These are phyloP conservation scores for Puffinus mauretanicus DNA, from an alignment of 2,113 vertebrate genomes.

Conservation along the genomic window DNA sequence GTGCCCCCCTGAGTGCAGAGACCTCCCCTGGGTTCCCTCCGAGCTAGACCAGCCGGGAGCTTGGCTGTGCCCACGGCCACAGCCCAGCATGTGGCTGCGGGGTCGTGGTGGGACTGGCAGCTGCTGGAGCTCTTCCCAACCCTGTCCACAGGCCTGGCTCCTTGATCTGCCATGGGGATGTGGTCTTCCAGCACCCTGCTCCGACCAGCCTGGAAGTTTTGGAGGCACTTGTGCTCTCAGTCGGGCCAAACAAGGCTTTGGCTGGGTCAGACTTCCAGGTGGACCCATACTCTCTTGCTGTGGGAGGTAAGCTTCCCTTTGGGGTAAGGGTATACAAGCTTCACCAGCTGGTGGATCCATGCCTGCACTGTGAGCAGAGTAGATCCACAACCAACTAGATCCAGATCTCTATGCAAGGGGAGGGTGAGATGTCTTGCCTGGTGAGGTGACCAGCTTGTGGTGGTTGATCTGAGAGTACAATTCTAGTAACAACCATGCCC, in stretches of 20 bases:
- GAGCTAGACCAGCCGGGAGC: not conserved
- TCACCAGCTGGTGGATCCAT: not conserved
- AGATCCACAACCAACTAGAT: not conserved
- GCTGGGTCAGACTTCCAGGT: slow-evolving; percentile 41
- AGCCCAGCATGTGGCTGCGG: not conserved
- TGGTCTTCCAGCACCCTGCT: slow-evolving; percentile 32
- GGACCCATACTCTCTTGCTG: not conserved
- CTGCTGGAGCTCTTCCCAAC: not conserved
- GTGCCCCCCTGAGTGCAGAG: not conserved
- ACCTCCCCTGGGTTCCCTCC: no score
- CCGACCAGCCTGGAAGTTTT: slow-evolving; percentile 22
- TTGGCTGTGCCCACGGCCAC: not conserved
- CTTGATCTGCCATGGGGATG: slow-evolving; percentile 11
- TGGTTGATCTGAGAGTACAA: not conserved
- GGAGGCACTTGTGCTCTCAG: not conserved
- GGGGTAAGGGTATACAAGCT: fast-evolving
- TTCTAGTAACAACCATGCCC: fast-evolving
- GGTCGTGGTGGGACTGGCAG: not conserved
- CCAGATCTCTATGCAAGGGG: no score
- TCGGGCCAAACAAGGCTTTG: slow-evolving; percentile 5
- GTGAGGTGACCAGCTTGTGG: not conserved
- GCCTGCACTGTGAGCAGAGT: fast-evolving
- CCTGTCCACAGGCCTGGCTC: slow-evolving; percentile 41
- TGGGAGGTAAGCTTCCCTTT: slow-evolving; percentile 23
- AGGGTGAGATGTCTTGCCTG: not conserved